Evolutionary conservation across 2,113 vertebrate genomes (phyloP).

Genomic region (Ciconia boyciana): DNA sequence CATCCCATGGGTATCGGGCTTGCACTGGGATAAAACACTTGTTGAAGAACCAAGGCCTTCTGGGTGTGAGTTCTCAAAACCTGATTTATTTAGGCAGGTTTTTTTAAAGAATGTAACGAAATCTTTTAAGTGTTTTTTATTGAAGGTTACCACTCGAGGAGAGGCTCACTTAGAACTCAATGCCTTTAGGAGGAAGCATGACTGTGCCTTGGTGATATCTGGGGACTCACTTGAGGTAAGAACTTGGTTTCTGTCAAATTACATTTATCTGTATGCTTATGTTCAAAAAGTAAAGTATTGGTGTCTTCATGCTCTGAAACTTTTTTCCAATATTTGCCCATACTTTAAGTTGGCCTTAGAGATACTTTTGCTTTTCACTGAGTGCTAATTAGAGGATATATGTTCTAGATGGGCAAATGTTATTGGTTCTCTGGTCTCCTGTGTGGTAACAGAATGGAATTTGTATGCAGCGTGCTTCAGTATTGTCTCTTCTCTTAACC

Average conservation of each 20-base stretch:
- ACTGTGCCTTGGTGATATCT: conserved; percentile 95
- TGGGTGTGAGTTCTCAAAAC: background rate
- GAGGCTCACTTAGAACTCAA: conserved; percentile 98
- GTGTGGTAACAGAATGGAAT: background rate
- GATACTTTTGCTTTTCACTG: background rate
- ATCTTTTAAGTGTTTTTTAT: background rate
- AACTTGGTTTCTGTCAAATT: background rate
- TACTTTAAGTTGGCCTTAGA: background rate
- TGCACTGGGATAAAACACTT: background rate
- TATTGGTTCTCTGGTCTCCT: background rate
- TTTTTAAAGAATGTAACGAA: background rate
- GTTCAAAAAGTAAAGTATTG: background rate
- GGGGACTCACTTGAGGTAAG: conserved; percentile 96
- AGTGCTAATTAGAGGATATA: background rate
- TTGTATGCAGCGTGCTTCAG: background rate
- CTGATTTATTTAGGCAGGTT: background rate
- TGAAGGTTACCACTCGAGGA: conserved; percentile 87
- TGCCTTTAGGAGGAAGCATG: conserved; percentile 94
- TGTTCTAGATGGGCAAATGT: background rate
- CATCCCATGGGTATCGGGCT: background rate
- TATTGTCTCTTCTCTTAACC: background rate
- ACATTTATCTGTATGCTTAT: background rate
- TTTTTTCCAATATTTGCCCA: background rate
- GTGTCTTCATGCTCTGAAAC: background rate
- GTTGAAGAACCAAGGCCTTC: background rate